Base-by-base conservation (phyloP, 2,888 invertebrate species). In the Hofmannophila pseudospretella region DNA sequence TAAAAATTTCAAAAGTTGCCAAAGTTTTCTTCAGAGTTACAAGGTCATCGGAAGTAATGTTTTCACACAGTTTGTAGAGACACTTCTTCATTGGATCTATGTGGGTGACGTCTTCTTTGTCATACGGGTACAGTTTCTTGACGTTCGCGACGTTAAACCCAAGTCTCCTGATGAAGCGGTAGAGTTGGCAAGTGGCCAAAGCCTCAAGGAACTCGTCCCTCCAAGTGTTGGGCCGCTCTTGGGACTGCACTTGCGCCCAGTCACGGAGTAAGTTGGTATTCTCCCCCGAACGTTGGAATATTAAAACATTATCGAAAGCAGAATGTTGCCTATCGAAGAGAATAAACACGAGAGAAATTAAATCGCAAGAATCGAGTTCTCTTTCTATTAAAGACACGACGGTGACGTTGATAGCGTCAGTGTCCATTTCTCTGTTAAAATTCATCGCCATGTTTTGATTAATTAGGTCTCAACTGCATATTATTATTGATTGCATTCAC, bases 161-260 rank as follows among this genome's bases (percentile, higher is more conserved):
- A 10, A 32, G 11, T 8, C 23, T 32, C 7, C n/a, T 23, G 2
- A 32, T 12, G 3, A 32, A 23, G 9, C n/a, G 5, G 8, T 23
- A 10, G 4, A 32, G 32, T 11, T 23, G 32, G 23, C 32, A 32
- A 8, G 23, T 13, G 2, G 3, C 4, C 5, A 32, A 20, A 1
- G 32, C 32, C n/a, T 32, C 23, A 1, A 32, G 8, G 12, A 32
- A 25, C 13, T 32, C 23, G 3, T 32, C n/a, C 1, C 12, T 32
- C 25, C 25, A 32, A 16, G 8, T 13, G 25, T 7, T 7, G 32
- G 5, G 3, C 3, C 12, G 11, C 5, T 5, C 13, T 25, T 13
- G n/a, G 4, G 2, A 8, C 23, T 11, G 13, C 7, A 5, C 9
- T 5, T 19, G 4, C 5, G 32, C 32, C 32, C 23, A 23, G 11